phyloP scores from a whole-genome alignment of 2,888 invertebrate species.

The Bimastos eiseni region DNA sequence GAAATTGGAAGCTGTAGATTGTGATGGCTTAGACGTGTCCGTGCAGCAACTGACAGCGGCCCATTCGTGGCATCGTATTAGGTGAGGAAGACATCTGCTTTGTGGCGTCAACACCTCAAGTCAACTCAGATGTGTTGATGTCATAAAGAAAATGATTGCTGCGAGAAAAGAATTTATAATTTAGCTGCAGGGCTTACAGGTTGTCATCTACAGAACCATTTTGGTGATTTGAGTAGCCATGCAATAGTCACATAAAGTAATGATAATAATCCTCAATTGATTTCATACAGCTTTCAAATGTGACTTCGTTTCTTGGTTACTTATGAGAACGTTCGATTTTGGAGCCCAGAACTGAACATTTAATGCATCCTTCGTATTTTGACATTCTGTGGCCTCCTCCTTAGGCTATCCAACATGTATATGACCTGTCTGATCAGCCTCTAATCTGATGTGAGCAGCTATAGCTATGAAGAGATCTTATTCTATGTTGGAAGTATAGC shows the following conservation, averaged over 20 bases:
- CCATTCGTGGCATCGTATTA: background rate
- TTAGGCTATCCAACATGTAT: no score
- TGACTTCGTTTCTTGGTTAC: no score
- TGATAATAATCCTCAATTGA: no score
- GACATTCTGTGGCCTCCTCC: no score
- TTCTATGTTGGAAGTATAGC: no score
- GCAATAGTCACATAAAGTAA: background rate
- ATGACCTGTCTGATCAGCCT: no score
- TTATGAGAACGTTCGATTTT: no score
- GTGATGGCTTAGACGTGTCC: background rate
- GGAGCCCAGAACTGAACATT: no score
- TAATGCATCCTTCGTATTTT: no score
- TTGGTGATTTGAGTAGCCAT: background rate
- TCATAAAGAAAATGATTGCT: background rate
- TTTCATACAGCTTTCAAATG: no score
- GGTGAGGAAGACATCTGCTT: background rate
- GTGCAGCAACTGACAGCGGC: background rate
- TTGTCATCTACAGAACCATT: background rate
- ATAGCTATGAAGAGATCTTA: no score
- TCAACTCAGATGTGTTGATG: background rate
- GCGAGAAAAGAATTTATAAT: slow-evolving; percentile 13
- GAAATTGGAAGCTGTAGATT: slow-evolving; percentile 13
- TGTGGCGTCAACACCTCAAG: background rate
- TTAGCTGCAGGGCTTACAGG: slow-evolving; percentile 2
- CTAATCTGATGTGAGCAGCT: no score